Evolutionary conservation across 2,113 vertebrate species (phyloP).

Genomic region (Thamnophis sirtalis): DNA sequence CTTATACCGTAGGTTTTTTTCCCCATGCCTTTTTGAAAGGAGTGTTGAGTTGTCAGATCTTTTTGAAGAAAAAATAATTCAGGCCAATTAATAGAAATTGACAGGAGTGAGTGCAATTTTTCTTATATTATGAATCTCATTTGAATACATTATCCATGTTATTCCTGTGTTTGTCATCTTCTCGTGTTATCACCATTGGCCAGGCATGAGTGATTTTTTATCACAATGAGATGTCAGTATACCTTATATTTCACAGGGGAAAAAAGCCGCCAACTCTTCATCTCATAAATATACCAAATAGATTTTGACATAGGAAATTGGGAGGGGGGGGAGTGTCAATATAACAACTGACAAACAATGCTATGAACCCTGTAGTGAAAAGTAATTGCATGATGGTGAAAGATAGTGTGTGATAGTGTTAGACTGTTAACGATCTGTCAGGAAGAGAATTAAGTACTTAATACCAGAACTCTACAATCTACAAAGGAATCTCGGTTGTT

Average conservation of each 20-base stretch:
- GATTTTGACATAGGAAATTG: not conserved
- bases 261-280: not conserved
- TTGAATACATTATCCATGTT: not conserved
- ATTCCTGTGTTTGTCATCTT: not conserved
- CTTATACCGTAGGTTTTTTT: not conserved
- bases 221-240: not conserved
- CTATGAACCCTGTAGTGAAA: not conserved
- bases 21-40: not conserved
- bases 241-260: not conserved
- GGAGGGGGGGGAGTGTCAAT: not conserved
- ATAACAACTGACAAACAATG: not conserved
- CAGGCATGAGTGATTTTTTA: not conserved
- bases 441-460: not conserved
- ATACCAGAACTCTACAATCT: not conserved
- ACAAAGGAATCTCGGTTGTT: not conserved
- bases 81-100: not conserved
- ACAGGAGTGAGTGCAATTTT: not conserved
- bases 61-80: not conserved
- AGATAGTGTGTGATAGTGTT: not conserved
- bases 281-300: not conserved
- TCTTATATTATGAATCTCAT: not conserved
- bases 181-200: not conserved
- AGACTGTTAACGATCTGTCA: not conserved
- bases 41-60: not conserved
- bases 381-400: not conserved